A percentile compares a stretch with the other conserved stretches of the same genome.
phyloP scores from a whole-genome alignment of 2,113 vertebrate genomes.

The Crotophaga sulcirostris region DNA sequence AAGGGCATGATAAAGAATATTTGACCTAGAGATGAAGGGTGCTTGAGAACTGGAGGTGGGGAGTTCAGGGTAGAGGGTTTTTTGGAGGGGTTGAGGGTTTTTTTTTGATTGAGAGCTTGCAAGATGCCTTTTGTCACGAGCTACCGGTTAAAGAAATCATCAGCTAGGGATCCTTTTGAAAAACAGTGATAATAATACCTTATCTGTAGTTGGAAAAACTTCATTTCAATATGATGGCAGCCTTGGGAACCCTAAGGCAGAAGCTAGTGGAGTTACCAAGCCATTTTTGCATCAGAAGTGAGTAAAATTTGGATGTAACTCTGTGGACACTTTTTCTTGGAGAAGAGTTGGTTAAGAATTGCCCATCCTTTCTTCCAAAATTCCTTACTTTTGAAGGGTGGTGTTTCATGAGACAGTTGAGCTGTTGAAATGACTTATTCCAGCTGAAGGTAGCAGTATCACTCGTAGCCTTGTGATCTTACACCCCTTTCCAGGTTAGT shows the following conservation, averaged over 20 bases:
- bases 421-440: not conserved
- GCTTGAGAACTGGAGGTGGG: not conserved
- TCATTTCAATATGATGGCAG: not conserved
- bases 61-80: not conserved
- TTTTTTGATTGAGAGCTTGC: not conserved
- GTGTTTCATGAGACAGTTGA: not conserved
- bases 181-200: not conserved
- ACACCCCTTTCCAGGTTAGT: not conserved
- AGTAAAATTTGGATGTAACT: not conserved
- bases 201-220: not conserved
- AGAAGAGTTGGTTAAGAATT: not conserved
- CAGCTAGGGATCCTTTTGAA: not conserved
- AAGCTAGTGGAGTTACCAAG: not conserved
- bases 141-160: not conserved
- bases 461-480: not conserved
- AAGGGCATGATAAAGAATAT: conserved; percentile 12
- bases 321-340: not conserved
- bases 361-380: not conserved
- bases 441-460: not conserved
- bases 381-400: not conserved
- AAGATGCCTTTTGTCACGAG: not conserved
- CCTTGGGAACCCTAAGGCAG: not conserved
- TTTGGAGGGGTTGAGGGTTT: not conserved
- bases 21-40: not conserved
- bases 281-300: not conserved